Percentiles rank a stretch among this genome's conserved stretches.
phyloP scores from a whole-genome alignment of 2,888 invertebrate genomes.

The Argyresthia goedartella region DNA sequence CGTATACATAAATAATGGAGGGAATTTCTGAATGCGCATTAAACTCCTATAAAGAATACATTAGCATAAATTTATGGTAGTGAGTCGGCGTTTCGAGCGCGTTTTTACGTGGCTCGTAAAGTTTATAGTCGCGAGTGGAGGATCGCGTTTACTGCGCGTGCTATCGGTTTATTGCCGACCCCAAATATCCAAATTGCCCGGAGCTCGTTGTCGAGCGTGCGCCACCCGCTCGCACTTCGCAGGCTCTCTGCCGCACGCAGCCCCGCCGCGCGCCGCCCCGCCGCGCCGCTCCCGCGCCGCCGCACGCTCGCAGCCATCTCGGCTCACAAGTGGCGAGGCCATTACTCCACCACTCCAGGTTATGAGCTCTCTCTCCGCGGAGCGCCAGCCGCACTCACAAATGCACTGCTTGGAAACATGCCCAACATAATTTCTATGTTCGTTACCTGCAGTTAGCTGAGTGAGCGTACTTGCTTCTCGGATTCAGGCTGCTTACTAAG shows the following conservation, averaged over 20 bases:
- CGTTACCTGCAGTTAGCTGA: constrained; percentile 24
- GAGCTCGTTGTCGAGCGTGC: constrained; percentile 41
- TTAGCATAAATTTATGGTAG: constrained; percentile 71
- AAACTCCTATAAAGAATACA: constrained; percentile 72
- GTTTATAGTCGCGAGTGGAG: constrained; percentile 70
- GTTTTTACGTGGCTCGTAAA: constrained; percentile 72
- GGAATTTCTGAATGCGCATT: constrained; percentile 70
- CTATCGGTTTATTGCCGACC: constrained; percentile 68
- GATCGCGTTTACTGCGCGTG: constrained; percentile 68
- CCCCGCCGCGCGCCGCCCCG: constrained; percentile 7
- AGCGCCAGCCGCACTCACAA: constrained; percentile 29
- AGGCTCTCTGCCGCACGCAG: constrained; percentile 7
- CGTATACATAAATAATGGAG: constrained; percentile 69
- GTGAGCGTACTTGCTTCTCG: neutral
- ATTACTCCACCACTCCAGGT: constrained; percentile 31
- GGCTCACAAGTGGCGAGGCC: constrained; percentile 25
- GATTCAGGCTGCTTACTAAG: too few relatives aligned
- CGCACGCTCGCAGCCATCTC: constrained; percentile 15
- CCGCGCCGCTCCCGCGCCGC: constrained; percentile 11
- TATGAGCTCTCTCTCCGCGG: constrained; percentile 31
- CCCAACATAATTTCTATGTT: constrained; percentile 41
- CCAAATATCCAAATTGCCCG: constrained; percentile 67
- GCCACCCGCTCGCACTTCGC: constrained; percentile 11
- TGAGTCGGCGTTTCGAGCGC: constrained; percentile 66
- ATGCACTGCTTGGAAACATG: constrained; percentile 44